Evolutionary conservation across 2,888 invertebrate genomes (phyloP).

Genomic region (Masnerella sp.): DNA sequence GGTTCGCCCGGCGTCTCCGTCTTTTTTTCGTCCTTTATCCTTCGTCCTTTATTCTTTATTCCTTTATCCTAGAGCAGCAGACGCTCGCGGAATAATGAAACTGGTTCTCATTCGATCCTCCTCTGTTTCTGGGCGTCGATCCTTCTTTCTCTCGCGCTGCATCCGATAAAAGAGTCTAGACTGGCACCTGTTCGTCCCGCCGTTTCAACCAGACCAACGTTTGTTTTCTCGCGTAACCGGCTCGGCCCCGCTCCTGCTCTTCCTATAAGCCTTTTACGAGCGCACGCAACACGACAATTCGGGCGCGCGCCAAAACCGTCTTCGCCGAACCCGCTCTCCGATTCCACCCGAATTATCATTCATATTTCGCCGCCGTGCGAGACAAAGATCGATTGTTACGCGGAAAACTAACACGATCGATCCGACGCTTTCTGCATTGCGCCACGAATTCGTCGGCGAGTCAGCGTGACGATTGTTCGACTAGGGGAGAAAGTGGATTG

Average conservation of each 20-base stretch:
- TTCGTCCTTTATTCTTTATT: conserved; percentile 55
- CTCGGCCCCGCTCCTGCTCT: conserved; percentile 25
- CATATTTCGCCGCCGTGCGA: too few species aligned
- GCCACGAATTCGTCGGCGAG: too few species aligned
- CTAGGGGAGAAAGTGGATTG: too few species aligned
- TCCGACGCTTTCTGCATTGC: too few species aligned
- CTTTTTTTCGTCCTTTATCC: conserved; percentile 69
- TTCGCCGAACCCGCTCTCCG: conserved; percentile 56
- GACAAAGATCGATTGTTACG: too few species aligned
- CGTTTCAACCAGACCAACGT: conserved; percentile 62
- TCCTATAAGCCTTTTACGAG: conserved; percentile 48
- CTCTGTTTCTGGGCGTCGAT: conserved; percentile 58
- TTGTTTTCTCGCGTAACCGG: conserved; percentile 66
- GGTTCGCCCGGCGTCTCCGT: too few species aligned
- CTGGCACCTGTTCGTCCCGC: conserved; percentile 75
- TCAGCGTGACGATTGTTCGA: too few species aligned
- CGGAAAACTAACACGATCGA: too few species aligned
- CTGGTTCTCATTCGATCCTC: conserved; percentile 71
- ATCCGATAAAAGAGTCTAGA: conserved; percentile 75
- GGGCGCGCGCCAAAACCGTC: conserved; percentile 47
- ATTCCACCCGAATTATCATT: too few species aligned
- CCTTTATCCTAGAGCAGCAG: conserved; percentile 65
- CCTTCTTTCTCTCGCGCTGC: conserved; percentile 59
- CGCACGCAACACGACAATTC: conserved; percentile 50
- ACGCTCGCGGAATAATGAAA: conserved; percentile 71